A percentile compares a stretch with the other conserved stretches of the same genome.
Conservation (phyloP, 2,113 vertebrate genomes). For the Phalacrocorax carbo region DNA sequence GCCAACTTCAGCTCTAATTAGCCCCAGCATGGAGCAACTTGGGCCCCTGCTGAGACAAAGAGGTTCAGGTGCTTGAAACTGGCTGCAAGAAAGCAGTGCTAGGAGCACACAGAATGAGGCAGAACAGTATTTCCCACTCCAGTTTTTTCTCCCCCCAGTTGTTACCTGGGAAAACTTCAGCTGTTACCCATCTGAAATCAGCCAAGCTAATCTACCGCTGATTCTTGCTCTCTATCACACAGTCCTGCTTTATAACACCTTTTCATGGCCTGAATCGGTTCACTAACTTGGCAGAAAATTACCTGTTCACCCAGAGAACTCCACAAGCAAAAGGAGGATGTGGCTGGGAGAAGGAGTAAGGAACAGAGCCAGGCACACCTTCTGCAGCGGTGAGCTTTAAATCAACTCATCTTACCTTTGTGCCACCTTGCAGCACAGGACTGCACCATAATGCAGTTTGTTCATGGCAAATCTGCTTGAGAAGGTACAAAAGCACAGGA, state of each 20-base stretch:
- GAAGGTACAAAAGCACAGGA: background rate
- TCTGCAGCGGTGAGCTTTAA: background rate
- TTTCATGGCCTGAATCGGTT: no score
- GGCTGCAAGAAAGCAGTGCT: background rate
- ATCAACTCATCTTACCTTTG: background rate
- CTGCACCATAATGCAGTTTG: background rate
- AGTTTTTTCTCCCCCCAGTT: background rate
- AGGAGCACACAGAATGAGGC: background rate
- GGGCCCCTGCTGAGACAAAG: background rate
- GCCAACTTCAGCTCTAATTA: background rate
- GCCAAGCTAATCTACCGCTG: background rate
- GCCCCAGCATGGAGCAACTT: accelerated
- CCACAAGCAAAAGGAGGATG: background rate
- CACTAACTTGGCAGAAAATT: background rate
- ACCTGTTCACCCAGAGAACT: background rate
- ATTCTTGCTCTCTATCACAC: background rate
- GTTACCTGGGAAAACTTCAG: background rate
- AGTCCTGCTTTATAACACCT: background rate
- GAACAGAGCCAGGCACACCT: background rate
- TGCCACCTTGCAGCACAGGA: background rate
- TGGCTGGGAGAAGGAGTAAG: background rate
- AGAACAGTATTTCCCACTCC: background rate
- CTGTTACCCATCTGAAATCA: background rate
- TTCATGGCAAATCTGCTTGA: background rate
- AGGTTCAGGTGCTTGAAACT: background rate